A percentile compares a stretch with the other conserved stretches of the same genome.
Conservation (phyloP, 2,797 vertebrate genomes). For the Brachyrhaphis roseni region DNA sequence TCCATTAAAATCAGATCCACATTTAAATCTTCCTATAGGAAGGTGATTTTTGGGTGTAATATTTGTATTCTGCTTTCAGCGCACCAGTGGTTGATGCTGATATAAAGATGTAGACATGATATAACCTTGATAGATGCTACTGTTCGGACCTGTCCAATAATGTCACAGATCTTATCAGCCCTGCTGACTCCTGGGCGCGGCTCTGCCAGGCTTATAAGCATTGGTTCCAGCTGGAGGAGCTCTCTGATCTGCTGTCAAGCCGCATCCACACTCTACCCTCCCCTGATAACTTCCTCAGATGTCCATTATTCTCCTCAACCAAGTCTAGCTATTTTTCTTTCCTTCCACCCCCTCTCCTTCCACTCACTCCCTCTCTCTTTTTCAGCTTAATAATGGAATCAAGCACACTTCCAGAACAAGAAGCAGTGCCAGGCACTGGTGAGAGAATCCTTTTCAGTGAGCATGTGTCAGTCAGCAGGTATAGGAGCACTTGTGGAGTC, state of each 20-base stretch:
- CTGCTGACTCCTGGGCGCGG: conserved; percentile 51
- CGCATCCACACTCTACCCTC: conserved; percentile 61
- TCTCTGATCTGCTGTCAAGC: conserved; percentile 81
- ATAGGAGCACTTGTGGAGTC: conserved; percentile 79
- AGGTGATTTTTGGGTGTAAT: not conserved
- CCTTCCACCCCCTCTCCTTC: conserved; percentile 12
- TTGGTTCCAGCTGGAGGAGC: conserved; percentile 75
- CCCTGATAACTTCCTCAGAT: conserved; percentile 79
- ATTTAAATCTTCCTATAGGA: not conserved
- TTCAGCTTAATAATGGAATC: conserved; percentile 79
- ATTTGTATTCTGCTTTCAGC: not conserved
- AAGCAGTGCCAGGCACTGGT: conserved; percentile 66
- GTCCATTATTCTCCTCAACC: conserved; percentile 70
- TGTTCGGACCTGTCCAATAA: conserved; percentile 38
- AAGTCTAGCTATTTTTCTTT: conserved; percentile 47
- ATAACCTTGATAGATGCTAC: conserved; percentile 29
- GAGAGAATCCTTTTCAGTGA: conserved; percentile 60
- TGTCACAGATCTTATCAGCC: conserved; percentile 55
- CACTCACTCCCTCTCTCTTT: conserved; percentile 68
- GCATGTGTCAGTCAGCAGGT: conserved; percentile 74
- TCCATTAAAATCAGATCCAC: not conserved
- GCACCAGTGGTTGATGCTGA: not conserved
- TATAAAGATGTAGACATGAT: conserved; percentile 15
- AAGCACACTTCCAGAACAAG: conserved; percentile 74
- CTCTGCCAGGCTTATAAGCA: conserved; percentile 65